A percentile compares a stretch with the other conserved stretches of the same genome.
Conservation (phyloP, 2,797 vertebrate species). For the Pipistrellus nathusii region DNA sequence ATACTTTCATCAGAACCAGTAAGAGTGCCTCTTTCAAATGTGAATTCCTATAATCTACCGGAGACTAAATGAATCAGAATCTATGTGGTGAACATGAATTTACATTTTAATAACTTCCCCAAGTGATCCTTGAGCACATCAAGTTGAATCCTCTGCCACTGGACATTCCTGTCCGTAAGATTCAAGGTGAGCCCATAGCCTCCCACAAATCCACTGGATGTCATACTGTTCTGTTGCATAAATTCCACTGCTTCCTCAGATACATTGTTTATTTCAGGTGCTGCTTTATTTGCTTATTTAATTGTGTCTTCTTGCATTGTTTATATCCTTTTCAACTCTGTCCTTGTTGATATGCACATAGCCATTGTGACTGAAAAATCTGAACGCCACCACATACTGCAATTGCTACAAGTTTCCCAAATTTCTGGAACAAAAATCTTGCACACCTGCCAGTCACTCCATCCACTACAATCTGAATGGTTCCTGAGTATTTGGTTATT, state of each 20-base stretch:
- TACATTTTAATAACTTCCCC: neutral
- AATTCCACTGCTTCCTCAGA: conserved; percentile 96
- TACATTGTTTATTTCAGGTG: conserved; percentile 93
- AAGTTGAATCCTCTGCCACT: conserved; percentile 36
- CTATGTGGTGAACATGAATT: neutral
- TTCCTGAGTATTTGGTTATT: conserved; percentile 93
- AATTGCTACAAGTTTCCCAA: conserved; percentile 94
- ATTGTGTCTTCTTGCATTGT: conserved; percentile 95
- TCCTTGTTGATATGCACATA: conserved; percentile 97
- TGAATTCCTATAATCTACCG: neutral
- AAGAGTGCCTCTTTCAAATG: neutral
- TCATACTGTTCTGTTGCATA: conserved; percentile 95
- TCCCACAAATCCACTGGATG: conserved; percentile 96
- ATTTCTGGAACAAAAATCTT: conserved; percentile 95
- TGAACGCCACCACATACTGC: conserved; percentile 91
- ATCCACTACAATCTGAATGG: conserved; percentile 93
- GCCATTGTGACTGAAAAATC: conserved; percentile 92
- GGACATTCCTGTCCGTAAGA: conserved; percentile 87
- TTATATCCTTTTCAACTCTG: conserved; percentile 97
- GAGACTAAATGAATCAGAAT: neutral
- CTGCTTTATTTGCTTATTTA: conserved; percentile 93
- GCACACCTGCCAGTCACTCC: conserved; percentile 94
- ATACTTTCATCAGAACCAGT: neutral
- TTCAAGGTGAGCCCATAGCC: conserved; percentile 94
- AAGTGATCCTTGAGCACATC: neutral